Conservation (phyloP, 2,797 vertebrate species). For the Xenops minutus region DNA sequence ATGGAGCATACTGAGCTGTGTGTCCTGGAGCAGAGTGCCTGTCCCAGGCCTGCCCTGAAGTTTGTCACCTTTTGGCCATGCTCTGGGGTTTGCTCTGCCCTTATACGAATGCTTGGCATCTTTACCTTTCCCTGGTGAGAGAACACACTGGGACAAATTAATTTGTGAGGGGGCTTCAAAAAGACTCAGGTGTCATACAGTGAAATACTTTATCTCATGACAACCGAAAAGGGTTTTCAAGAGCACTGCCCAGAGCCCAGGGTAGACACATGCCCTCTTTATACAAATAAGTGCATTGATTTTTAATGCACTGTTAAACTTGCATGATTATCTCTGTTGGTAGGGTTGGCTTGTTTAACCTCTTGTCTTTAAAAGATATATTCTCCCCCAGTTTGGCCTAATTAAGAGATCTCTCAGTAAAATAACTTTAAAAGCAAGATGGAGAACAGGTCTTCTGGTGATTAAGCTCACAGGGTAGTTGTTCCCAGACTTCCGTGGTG, state of each 20-base stretch:
- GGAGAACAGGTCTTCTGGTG: background rate
- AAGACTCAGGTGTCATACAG: background rate
- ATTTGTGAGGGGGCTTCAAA: fast-evolving
- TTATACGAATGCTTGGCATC: background rate
- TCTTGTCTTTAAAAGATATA: background rate
- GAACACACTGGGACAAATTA: background rate
- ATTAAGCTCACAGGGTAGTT: background rate
- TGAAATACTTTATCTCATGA: background rate
- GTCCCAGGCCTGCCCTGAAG: background rate
- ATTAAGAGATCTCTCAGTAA: background rate
- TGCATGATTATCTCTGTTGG: background rate
- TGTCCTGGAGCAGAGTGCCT: background rate
- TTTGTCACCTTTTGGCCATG: background rate
- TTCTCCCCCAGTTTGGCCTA: background rate
- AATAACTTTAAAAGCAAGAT: background rate
- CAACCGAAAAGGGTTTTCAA: background rate
- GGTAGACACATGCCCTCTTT: background rate
- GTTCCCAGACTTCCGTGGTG: background rate
- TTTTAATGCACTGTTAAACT: background rate
- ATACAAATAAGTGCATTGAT: background rate
- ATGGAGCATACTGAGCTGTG: background rate
- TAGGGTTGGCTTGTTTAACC: background rate
- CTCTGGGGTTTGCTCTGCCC: background rate
- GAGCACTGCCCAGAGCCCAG: background rate
- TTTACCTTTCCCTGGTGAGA: background rate